Conservation (phyloP, 2,797 vertebrate genomes). For the Pipistrellus kuhlii region DNA sequence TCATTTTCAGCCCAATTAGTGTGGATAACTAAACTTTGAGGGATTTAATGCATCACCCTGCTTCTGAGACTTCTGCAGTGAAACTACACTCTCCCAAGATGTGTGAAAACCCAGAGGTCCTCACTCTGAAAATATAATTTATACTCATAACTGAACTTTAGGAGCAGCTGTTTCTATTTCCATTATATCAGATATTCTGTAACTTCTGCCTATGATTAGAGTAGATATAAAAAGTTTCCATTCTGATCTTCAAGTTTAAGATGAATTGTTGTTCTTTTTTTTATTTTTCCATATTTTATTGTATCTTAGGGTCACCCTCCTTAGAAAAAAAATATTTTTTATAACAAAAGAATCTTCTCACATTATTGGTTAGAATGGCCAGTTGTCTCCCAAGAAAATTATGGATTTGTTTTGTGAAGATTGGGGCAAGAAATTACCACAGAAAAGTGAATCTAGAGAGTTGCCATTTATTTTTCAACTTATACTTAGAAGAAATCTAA, state of each 20-base stretch:
- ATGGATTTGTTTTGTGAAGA: not conserved
- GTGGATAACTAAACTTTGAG: conserved; percentile 68
- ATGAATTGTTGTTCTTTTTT: not conserved
- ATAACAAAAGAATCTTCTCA: not conserved
- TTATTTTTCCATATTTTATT: not conserved
- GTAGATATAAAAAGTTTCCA: not conserved
- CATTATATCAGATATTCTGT: not conserved
- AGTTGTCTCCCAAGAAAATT: not conserved
- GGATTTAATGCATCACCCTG: not conserved
- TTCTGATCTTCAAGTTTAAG: not conserved
- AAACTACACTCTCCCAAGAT: conserved; percentile 36
- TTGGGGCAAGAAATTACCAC: not conserved
- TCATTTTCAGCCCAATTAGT: conserved; percentile 65
- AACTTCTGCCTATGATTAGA: conserved; percentile 60
- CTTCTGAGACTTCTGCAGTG: conserved; percentile 32
- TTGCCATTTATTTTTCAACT: not conserved
- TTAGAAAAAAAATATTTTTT: not conserved
- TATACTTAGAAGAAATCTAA: not conserved
- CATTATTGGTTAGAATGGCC: not conserved
- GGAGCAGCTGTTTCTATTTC: conserved; percentile 15
- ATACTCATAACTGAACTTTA: conserved; percentile 43
- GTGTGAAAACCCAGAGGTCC: not conserved
- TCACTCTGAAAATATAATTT: conserved; percentile 64
- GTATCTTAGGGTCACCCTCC: not conserved
- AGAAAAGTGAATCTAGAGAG: not conserved